Percentiles rank a stretch among this genome's conserved stretches.
Conservation (phyloP, 2,113 vertebrate genomes). For the Perca fluviatilis region DNA sequence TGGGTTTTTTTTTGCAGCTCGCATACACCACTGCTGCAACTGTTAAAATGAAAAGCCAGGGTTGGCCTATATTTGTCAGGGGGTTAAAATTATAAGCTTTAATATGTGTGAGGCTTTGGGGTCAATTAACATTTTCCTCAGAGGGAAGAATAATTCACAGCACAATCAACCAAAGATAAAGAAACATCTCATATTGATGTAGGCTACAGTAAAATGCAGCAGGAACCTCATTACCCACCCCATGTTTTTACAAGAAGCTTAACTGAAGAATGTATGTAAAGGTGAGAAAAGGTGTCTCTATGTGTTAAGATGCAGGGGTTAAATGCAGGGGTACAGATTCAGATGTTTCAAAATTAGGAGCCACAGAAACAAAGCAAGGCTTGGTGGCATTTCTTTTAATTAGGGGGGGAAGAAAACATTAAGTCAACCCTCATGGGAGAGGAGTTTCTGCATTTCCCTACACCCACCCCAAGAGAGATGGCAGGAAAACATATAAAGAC, state of each 20-base stretch:
- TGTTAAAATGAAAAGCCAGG: slow-evolving; percentile 64
- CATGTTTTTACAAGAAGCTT: slow-evolving; percentile 25
- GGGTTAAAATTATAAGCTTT: slow-evolving; percentile 70
- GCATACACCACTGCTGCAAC: slow-evolving; percentile 25
- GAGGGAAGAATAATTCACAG: slow-evolving; percentile 72
- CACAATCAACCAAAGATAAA: slow-evolving; percentile 66
- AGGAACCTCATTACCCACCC: slow-evolving; percentile 55
- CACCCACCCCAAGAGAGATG: slow-evolving; percentile 69
- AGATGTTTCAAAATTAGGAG: slow-evolving; percentile 60
- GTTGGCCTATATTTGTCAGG: slow-evolving; percentile 71
- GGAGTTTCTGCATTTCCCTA: slow-evolving; percentile 71
- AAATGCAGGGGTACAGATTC: slow-evolving; percentile 38
- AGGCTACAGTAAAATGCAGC: slow-evolving; percentile 37
- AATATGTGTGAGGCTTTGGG: slow-evolving; percentile 71
- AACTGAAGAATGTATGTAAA: slow-evolving; percentile 33
- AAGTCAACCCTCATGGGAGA: slow-evolving; percentile 74
- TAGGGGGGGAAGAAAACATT: slow-evolving; percentile 65
- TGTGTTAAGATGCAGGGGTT: slow-evolving; percentile 30
- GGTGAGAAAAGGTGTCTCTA: slow-evolving; percentile 35
- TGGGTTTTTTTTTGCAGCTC: slow-evolving; percentile 46
- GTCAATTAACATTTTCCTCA: slow-evolving; percentile 78
- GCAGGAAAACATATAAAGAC: slow-evolving; percentile 66
- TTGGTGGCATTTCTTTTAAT: slow-evolving; percentile 74
- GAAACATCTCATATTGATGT: slow-evolving; percentile 42
- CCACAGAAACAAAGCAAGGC: slow-evolving; percentile 60